Evolutionary conservation across 2,888 invertebrate species (phyloP).

Genomic region (Cynaeus angustus): DNA sequence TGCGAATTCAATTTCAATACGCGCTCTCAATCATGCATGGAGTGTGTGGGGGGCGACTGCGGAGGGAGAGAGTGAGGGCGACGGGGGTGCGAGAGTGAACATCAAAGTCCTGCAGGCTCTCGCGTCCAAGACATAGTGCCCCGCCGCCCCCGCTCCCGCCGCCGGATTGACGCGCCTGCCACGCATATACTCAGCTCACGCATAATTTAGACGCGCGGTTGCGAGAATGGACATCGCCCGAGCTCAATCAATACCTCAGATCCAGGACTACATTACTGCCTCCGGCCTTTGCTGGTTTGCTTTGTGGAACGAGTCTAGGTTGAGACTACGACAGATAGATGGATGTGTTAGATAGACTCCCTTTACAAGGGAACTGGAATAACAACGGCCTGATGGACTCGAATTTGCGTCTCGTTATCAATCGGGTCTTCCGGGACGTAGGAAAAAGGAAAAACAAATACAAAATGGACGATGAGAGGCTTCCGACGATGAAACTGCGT

Average conservation of each 20-base stretch:
- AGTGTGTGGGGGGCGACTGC: slow-evolving; percentile 60
- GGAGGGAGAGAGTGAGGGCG: slow-evolving; percentile 51
- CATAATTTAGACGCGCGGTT: slow-evolving; percentile 72
- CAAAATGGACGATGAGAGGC: neutral
- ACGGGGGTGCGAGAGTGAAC: slow-evolving; percentile 62
- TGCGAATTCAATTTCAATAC: slow-evolving; percentile 73
- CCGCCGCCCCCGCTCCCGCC: slow-evolving; percentile 50
- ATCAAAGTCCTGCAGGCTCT: slow-evolving; percentile 65
- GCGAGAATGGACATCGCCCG: slow-evolving; percentile 72
- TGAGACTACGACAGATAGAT: slow-evolving; percentile 51
- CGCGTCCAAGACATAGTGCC: slow-evolving; percentile 63
- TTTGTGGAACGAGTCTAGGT: slow-evolving; percentile 48
- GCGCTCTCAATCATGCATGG: slow-evolving; percentile 72
- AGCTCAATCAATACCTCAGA: slow-evolving; percentile 70
- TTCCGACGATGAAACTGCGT: neutral
- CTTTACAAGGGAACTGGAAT: slow-evolving; percentile 15
- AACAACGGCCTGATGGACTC: slow-evolving; percentile 39
- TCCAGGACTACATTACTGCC: slow-evolving; percentile 68
- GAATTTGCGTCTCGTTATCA: slow-evolving; percentile 40
- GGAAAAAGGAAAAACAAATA: slow-evolving; percentile 4
- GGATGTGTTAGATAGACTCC: slow-evolving; percentile 52
- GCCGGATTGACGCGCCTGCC: slow-evolving; percentile 68
- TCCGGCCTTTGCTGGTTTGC: slow-evolving; percentile 53
- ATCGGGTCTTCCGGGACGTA: slow-evolving; percentile 12
- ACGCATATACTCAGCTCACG: slow-evolving; percentile 72